Evolutionary conservation across 2,888 invertebrate genomes (phyloP), one percentile per base, ranked within the genome.

Genomic region (Dioctria linearis): DNA sequence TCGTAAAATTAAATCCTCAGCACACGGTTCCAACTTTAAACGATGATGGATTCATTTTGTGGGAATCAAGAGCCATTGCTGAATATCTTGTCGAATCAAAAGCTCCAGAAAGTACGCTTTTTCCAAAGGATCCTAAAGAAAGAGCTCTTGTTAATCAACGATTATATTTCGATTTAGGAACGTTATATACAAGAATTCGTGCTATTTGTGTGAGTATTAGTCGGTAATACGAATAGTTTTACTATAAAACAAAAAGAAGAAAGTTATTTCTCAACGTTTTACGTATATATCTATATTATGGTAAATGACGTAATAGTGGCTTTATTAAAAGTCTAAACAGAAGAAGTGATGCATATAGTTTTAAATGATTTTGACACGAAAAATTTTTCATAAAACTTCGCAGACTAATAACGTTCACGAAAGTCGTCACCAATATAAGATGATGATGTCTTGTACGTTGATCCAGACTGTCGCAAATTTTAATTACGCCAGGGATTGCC

Each of bases 61-160:
- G 93, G 93, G 94, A 94, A 86, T 93, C 93, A 84, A 90, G 92
- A 54, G 93, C 93, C 6, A 93, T 93, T 81, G 90, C 91, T 3
- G 88, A 90, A 67, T 94, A 94, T 86, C 89, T 94, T 82, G 92
- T 91, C 0, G 90, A 91, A 86, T 92, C 90, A 0, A 92, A 91
- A 85, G 49, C 73, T 39, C 80, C 83, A 4, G 90, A 92, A 84
- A 91, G 91, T 81, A 86, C 87, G 54, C 87, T 93, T 40, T 93
- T 93, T 86, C 93, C 94, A 0, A 90, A 90, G 82, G 92, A 93
- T 85, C 86, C 88, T 0, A 89, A 91, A 85, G 86, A 87, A 78
- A 90, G 91, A 80, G 93, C 93, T 0, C 37, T 91, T 5, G 91
- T 94, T 1, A 91, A 93, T 86, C 92, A 92, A 84, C 88, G 92